Percentiles rank a stretch among this genome's conserved stretches.
Evolutionary conservation across 1,140 invertebrate species (phyloP).

Genomic region (Dinothrombium tinctorium): DNA sequence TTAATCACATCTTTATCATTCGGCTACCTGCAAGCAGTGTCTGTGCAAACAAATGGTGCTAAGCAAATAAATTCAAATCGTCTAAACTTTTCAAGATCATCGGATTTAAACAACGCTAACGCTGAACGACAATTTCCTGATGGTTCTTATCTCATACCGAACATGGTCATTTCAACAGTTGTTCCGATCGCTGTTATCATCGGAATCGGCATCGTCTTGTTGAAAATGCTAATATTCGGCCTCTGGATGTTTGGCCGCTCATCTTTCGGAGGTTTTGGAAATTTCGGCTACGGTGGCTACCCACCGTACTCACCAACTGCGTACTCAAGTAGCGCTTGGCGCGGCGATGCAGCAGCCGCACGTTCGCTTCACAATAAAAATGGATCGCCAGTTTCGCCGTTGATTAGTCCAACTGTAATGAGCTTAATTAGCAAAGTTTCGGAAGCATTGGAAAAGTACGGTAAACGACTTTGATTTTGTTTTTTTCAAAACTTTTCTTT

Average conservation of each 20-base stretch:
- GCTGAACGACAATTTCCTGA: neutral
- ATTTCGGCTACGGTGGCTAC: neutral
- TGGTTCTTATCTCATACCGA: neutral
- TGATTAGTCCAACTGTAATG: neutral
- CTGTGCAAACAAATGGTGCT: no score
- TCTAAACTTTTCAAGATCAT: no score
- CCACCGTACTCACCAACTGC: neutral
- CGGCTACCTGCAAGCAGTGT: no score
- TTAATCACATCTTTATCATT: no score
- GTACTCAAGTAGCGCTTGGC: neutral
- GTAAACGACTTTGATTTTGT: no score
- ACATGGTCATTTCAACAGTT: neutral
- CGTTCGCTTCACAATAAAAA: neutral
- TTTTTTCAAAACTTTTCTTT: no score
- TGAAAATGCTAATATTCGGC: neutral
- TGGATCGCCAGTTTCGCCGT: neutral
- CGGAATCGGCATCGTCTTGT: neutral
- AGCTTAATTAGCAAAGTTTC: neutral
- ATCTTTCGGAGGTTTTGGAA: neutral
- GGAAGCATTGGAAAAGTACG: neutral
- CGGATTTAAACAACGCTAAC: no score
- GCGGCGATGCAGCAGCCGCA: neutral
- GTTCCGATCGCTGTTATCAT: neutral
- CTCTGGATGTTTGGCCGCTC: conserved; percentile 1
- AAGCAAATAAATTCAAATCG: no score